A percentile compares a stretch with the other conserved stretches of the same genome.
These are phyloP conservation scores for Megalurothrips usitatus DNA, from an alignment of 2,888 invertebrate species.

Conservation along the genomic window DNA sequence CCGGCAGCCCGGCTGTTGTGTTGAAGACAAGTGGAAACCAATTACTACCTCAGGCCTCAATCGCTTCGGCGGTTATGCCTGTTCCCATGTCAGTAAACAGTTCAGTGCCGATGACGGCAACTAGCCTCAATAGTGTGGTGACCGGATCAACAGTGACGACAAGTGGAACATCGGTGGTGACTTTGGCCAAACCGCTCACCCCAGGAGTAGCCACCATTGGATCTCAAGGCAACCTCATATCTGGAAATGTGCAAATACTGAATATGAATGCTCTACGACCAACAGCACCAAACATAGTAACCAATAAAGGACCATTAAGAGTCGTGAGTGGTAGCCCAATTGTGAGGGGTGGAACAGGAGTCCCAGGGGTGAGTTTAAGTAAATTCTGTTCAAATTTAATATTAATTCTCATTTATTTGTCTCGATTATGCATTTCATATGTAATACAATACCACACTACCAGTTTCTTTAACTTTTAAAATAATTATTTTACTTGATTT, in stretches of 20 bases:
- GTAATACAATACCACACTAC: background rate
- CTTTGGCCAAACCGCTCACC: constrained; percentile 57
- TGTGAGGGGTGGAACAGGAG: background rate
- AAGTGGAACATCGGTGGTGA: constrained; percentile 51
- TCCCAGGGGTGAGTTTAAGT: background rate
- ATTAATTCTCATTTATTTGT: background rate
- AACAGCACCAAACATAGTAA: constrained; percentile 54
- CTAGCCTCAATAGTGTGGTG: constrained; percentile 38
- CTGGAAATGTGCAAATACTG: constrained; percentile 75
- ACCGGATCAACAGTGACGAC: constrained; percentile 33
- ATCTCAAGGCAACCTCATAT: constrained; percentile 59
- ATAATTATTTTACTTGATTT: background rate
- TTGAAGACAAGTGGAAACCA: constrained; percentile 43
- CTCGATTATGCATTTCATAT: no score
- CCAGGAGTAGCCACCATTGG: constrained; percentile 56
- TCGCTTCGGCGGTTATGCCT: constrained; percentile 55
- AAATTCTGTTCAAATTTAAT: background rate
- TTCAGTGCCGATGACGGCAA: constrained; percentile 42
- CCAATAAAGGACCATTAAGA: background rate
- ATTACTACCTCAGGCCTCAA: constrained; percentile 39
- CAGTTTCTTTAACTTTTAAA: background rate
- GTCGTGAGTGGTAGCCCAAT: background rate
- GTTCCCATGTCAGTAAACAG: constrained; percentile 62
- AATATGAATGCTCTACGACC: constrained; percentile 64
- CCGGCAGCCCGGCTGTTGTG: constrained; percentile 47